Conservation (phyloP, 1,140 invertebrate species). For the Drosophila virilis region DNA sequence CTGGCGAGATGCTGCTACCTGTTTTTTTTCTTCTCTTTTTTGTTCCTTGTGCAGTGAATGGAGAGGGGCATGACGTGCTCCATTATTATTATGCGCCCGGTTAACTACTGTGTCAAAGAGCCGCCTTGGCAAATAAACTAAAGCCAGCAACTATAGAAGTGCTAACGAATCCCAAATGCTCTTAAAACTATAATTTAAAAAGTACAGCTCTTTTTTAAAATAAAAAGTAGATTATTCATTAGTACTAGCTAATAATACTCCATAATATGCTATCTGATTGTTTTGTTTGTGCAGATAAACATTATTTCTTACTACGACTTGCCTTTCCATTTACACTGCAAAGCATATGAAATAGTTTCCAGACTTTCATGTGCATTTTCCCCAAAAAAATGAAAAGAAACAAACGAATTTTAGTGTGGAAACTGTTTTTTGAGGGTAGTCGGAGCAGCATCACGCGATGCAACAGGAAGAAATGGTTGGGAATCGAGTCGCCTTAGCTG, state of each 20-base stretch:
- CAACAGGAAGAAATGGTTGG: background rate
- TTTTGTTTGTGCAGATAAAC: no score
- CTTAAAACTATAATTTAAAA: conserved; percentile 2
- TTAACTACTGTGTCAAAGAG: conserved; percentile 76
- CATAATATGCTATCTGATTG: background rate
- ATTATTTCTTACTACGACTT: no score
- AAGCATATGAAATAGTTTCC: background rate
- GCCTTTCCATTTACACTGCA: background rate
- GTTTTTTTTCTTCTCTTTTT: conserved; percentile 48
- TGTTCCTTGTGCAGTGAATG: background rate
- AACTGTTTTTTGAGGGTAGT: conserved; percentile 24
- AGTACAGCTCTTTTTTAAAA: background rate
- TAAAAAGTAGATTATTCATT: no score
- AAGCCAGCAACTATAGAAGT: conserved; percentile 14
- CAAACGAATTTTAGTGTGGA: conserved; percentile 52
- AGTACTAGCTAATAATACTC: background rate
- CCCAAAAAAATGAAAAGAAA: conserved; percentile 13
- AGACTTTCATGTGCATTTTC: background rate
- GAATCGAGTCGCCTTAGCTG: conserved; percentile 6
- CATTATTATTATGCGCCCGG: conserved; percentile 67
- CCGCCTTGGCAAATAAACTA: conserved; percentile 65
- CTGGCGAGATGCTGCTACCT: conserved; percentile 64
- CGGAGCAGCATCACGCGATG: conserved; percentile 9
- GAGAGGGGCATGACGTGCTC: conserved; percentile 36
- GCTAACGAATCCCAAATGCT: conserved; percentile 28